Evolutionary conservation across 1,140 invertebrate species (phyloP), one percentile per base, ranked within the genome.

Genomic region (Drosophila leontia): DNA sequence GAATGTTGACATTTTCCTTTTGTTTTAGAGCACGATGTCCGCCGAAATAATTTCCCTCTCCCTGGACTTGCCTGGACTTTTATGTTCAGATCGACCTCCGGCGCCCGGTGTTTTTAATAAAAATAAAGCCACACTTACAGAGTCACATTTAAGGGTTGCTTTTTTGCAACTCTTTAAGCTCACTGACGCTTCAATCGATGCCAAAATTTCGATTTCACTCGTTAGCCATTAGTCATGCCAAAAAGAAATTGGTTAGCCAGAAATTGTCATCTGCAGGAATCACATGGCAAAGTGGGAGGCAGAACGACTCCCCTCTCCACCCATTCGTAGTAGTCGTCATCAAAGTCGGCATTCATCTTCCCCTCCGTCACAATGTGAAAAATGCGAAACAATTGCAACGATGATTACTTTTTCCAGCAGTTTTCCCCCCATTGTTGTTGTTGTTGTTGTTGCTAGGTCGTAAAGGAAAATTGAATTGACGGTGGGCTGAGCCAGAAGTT

Each of bases 381-480:
- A 88, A 88, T 88, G 85, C 78, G 84, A 88, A 88, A 88, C 84
- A 88, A 88, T 88, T 90, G 84, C 84, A 88, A 88, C 84, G 84
- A 88, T 88, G 84, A 88, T 88, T 88, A 88, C 84, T 88, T 90
- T 87, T 81, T 69, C 85, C 69, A 72, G 53, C 78, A 88, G 68
- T 75, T 78, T 69, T 56, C 53, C 51, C 78, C 45, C 11, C 53
- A n/a, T 50, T 51, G 71, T 55, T 75, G 57, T 58, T 71, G 71
- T 53, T 71, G 56, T 51, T 76, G 44, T 60, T 69, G 75, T 56
- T 76, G 74, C 53, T 70, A 59, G 85, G 58, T 80, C 78, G 74
- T 88, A 84, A 88, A 88, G 57, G 85, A 75, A 87, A 88, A 88
- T 88, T 88, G 84, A 88, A 88, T 88, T 88, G 84, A 23, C 80